Evolutionary conservation across 2,888 invertebrate genomes (phyloP).

Genomic region (Leptopilina drosophilae): DNA sequence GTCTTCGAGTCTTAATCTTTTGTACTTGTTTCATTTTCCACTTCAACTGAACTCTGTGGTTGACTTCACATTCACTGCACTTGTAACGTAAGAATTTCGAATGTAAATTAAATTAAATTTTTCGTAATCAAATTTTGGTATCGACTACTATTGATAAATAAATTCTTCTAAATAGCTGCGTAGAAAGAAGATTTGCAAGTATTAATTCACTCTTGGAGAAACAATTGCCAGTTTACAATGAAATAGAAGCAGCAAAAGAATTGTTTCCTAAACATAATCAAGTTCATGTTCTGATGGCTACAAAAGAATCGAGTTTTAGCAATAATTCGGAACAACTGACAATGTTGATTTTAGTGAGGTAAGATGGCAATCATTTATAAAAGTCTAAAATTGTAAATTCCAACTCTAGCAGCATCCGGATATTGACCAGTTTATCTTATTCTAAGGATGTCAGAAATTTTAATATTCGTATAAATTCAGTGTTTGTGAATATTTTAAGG

Average conservation of each 20-base stretch:
- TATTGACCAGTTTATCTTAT: too few relatives aligned
- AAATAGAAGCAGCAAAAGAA: neutral
- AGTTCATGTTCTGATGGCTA: conserved; percentile 3
- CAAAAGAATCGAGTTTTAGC: neutral
- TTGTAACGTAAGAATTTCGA: conserved; percentile 6
- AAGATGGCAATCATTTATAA: neutral
- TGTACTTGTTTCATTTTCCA: conserved; percentile 13
- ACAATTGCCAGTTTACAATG: neutral
- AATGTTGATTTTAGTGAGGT: conserved; percentile 4
- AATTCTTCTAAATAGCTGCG: neutral
- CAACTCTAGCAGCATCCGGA: too few relatives aligned
- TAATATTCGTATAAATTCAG: too few relatives aligned
- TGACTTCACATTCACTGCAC: conserved; percentile 12
- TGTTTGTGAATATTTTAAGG: too few relatives aligned
- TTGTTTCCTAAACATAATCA: conserved; percentile 17
- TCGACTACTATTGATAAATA: too few relatives aligned
- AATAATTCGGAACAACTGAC: neutral
- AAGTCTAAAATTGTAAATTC: too few relatives aligned
- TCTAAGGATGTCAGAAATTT: too few relatives aligned
- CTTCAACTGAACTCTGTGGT: conserved; percentile 25
- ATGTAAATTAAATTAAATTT: too few relatives aligned
- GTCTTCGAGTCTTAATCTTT: neutral
- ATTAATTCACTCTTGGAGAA: conserved; percentile 21
- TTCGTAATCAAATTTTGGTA: too few relatives aligned
- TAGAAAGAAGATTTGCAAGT: conserved; percentile 12